Conservation (phyloP, 1,140 invertebrate species). For the Eumaeus atala region DNA sequence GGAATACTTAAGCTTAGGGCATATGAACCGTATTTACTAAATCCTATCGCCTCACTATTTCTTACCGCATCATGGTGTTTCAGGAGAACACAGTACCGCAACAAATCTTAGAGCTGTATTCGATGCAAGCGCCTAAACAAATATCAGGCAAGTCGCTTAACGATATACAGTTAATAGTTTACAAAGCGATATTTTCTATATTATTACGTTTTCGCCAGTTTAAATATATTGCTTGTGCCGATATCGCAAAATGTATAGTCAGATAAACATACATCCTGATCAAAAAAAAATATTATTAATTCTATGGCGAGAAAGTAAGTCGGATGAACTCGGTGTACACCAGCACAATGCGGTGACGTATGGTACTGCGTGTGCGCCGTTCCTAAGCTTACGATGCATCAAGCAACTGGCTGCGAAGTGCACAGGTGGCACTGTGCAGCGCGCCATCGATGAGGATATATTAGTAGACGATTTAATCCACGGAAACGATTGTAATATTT, state of each 20-base stretch:
- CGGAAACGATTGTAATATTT: not conserved
- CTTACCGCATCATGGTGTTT: slow-evolving; percentile 56
- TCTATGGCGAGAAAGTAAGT: not conserved
- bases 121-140: slow-evolving; percentile 28
- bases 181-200: slow-evolving; percentile 9
- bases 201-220: slow-evolving; percentile 3
- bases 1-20: slow-evolving; percentile 19
- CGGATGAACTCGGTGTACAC: not conserved
- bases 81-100: slow-evolving; percentile 25
- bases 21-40: slow-evolving; percentile 17
- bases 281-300: slow-evolving; percentile 1
- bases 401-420: slow-evolving; percentile 25
- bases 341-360: slow-evolving; percentile 31
- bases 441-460: slow-evolving; percentile 31
- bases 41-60: slow-evolving; percentile 30
- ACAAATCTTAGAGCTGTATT: slow-evolving; percentile 47
- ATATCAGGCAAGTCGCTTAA: slow-evolving; percentile 1
- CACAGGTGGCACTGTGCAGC: not conserved
- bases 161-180: not conserved
- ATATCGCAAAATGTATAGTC: slow-evolving; percentile 6
- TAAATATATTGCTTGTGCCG: not conserved
- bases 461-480: slow-evolving; percentile 69
- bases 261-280: not conserved
- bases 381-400: slow-evolving; percentile 33
- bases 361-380: slow-evolving; percentile 34